Evolutionary conservation across 2,797 vertebrate genomes (phyloP), one percentile per base, ranked within the genome.

Genomic region (Dermochelys coriacea): DNA sequence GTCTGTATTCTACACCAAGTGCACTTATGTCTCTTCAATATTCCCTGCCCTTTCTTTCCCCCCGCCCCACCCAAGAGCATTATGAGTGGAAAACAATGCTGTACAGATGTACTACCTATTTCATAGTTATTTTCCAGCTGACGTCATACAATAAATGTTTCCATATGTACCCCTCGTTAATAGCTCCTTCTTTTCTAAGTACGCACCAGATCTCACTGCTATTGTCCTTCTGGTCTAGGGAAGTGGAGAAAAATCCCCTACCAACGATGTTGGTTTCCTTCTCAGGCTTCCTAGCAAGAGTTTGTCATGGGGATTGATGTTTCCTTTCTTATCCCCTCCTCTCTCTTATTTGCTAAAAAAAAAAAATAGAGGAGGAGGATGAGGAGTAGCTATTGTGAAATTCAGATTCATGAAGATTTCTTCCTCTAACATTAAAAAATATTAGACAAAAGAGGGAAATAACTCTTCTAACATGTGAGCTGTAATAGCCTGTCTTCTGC

Each of bases 91-190:
- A 88, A 25, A 84, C 8, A 83, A 47, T 47, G 88, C 64, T 75
- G 50, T 75, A 81, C 12, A 93, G 57, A 75, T 93, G 57, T 86
- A 12, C 34, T 87, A 85, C 37, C 5, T 75, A 59, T 51, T 90
- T 90, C 71, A 49, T 82, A 78, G 83, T 86, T 90, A 29, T 87
- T 23, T 94, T 88, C 71, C 90, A 86, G 50, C 86, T 45, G 75
- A 47, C 52, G 87, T 80, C 11, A 68, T 78, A 10, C 64, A 91
- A 12, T 61, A 86, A 86, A 55, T 81, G 29, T 91, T 96, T 87
- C 57, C 47, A 85, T 90, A 80, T 80, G 45, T 77, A 61, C 31
- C 29, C 25, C 51, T 85, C 27, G 19, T 27, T 34, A 45, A 37
- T 77, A 31, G 25, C 31, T 54, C 80, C 12, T 45, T 81, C 75